Conservation (phyloP, 1,140 invertebrate species). For the Lithobius niger region DNA sequence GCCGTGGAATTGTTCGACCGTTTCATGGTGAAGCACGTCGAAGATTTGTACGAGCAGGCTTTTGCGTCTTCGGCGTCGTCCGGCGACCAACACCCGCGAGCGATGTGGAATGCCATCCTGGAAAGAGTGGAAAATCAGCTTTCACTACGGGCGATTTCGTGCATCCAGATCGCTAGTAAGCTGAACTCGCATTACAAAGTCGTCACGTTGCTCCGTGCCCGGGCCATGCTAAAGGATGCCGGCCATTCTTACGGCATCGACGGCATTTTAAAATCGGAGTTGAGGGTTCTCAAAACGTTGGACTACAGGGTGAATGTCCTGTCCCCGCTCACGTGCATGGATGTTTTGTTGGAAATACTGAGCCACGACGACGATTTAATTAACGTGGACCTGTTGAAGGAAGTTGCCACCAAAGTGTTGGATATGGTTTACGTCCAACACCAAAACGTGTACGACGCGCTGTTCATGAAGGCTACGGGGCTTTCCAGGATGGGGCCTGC, state of each 20-base stretch:
- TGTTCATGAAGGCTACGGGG: constrained; percentile 16
- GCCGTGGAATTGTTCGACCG: constrained; percentile 24
- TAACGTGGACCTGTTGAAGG: constrained; percentile 15
- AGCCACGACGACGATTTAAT: constrained; percentile 15
- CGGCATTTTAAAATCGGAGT: constrained; percentile 30
- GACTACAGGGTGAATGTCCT: constrained; percentile 21
- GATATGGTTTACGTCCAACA: constrained; percentile 21
- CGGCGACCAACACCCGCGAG: constrained; percentile 10
- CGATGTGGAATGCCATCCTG: constrained; percentile 21
- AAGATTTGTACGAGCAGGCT: constrained; percentile 23
- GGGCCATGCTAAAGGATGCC: constrained; percentile 17
- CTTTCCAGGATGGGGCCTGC: neutral
- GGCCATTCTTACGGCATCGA: constrained; percentile 23
- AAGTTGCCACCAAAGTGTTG: constrained; percentile 16
- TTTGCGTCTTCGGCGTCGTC: constrained; percentile 16
- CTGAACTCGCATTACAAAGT: constrained; percentile 26
- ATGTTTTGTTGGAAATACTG: constrained; percentile 26
- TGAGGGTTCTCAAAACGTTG: constrained; percentile 28
- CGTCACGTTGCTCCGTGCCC: neutral
- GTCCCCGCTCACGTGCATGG: constrained; percentile 24
- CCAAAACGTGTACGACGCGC: constrained; percentile 16
- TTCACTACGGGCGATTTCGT: constrained; percentile 22
- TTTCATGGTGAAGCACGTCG: constrained; percentile 26
- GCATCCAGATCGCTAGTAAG: constrained; percentile 29
- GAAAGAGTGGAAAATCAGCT: constrained; percentile 23